Percentiles rank a stretch among this genome's conserved stretches.
These are phyloP conservation scores for Chironomus tepperi DNA, from an alignment of 1,140 invertebrate species.

Conservation along the genomic window DNA sequence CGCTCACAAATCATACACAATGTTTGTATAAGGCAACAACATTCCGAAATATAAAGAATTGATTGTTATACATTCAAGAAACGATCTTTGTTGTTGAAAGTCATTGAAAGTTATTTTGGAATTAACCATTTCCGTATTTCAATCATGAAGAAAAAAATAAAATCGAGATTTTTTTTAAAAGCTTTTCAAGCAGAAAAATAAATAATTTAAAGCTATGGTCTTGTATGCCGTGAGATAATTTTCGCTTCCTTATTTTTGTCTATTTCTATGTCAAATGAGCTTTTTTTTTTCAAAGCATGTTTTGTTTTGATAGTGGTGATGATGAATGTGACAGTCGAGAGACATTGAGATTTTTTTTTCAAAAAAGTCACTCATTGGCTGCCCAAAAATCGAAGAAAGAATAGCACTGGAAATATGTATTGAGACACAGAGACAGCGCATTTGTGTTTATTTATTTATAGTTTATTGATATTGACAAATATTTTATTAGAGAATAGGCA, in stretches of 20 bases:
- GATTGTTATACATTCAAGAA: slow-evolving; percentile 23
- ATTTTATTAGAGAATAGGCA: no score
- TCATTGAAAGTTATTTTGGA: slow-evolving; percentile 23
- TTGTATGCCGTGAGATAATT: background rate
- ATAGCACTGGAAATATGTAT: no score
- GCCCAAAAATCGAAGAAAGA: no score
- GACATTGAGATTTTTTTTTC: no score
- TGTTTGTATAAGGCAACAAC: slow-evolving; percentile 7
- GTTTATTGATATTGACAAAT: no score
- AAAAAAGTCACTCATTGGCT: no score
- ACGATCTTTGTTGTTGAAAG: slow-evolving; percentile 17
- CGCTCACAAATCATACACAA: background rate
- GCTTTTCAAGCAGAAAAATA: background rate
- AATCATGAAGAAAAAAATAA: background rate
- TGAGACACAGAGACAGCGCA: no score
- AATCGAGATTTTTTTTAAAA: background rate
- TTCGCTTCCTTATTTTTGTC: background rate
- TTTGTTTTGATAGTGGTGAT: background rate
- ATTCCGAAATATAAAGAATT: background rate
- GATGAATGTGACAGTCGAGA: background rate
- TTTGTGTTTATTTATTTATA: no score
- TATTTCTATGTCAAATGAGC: no score
- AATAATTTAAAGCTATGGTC: background rate
- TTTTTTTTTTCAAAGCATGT: background rate
- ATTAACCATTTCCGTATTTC: slow-evolving; percentile 18